Base-by-base conservation (phyloP, 2,888 invertebrate genomes). In the Serrognathus titanus region DNA sequence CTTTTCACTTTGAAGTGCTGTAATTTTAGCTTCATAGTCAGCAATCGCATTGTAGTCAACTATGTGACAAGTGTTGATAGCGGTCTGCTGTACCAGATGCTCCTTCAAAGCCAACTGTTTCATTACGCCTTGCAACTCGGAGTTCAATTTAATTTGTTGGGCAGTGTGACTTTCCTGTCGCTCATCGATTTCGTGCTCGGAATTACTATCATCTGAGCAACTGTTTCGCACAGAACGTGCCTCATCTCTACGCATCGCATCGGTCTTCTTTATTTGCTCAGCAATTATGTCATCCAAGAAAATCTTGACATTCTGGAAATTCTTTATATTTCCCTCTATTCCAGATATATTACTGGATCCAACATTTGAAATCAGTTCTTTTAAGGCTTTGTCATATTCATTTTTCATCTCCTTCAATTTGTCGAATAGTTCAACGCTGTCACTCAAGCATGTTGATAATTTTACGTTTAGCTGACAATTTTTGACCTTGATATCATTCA, bases 1-100 rank as follows among this genome's bases (percentile, higher is more conserved):
- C 62, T 86, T 88, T 71, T 95, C 94, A 38, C 82, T 80, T 76
- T 92, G 88, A 7, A 95, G 76, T 6, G 80, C 79, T 1, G 81
- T 58, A 20, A 94, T 87, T 71, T 87, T 88, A 0, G 78, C 78
- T 66, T 91, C 87, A 70, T 87, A 85, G 49, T 89, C 87, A 16
- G 82, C 68, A 43, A 81, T 69, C 31, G 78, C 77, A 40, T 77
- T 71, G 16, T 78, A 74, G 58, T 80, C 79, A 1, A 76, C 73
- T 62, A 83, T 75, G 59, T 81, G 74, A 40, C 68, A 59, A 4
- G 79, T 78, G 71, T 84, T 88, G 45, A 81, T 81, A 1, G 82
- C 69, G 55, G 91, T 83, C 47, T 87, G 84, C 56, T 83, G 82
- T 0, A 88, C 87, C 1, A 92, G 79, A 48, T 80, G 79, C 70